These are phyloP conservation scores for Sander vitreus DNA, from an alignment of 2,113 vertebrate genomes.

Conservation along the genomic window DNA sequence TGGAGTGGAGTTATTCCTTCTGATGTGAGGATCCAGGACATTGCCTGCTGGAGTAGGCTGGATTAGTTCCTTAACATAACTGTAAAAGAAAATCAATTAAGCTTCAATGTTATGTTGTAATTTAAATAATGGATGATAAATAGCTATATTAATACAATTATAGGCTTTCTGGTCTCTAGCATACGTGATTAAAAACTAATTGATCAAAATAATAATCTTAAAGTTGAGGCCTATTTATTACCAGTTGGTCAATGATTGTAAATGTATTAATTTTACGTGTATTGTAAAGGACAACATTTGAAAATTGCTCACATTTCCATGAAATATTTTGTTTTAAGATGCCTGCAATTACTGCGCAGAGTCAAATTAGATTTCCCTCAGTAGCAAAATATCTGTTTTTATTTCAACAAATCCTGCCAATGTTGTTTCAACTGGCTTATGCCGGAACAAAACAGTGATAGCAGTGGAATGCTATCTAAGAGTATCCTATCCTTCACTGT, in stretches of 20 bases:
- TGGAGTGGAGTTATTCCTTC: conserved; percentile 77
- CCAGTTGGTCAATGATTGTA: conserved; percentile 20
- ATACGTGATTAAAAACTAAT: conserved; percentile 58
- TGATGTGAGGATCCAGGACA: conserved; percentile 75
- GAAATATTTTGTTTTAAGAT: neutral
- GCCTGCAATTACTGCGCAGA: neutral
- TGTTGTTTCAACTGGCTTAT: conserved; percentile 13
- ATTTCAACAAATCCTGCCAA: conserved; percentile 20
- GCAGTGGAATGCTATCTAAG: conserved; percentile 35
- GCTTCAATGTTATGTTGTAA: conserved; percentile 61
- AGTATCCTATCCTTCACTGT: conserved; percentile 22
- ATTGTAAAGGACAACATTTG: neutral
- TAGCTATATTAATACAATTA: conserved; percentile 68
- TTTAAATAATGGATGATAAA: conserved; percentile 76
- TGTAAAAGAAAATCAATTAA: conserved; percentile 68
- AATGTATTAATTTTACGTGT: neutral
- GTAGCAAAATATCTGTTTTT: conserved; percentile 6
- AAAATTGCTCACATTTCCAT: neutral
- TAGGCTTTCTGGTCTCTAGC: conserved; percentile 49
- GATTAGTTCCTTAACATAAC: conserved; percentile 66
- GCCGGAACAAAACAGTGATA: conserved; percentile 21
- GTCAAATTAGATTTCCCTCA: neutral
- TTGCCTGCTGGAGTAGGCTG: conserved; percentile 64
- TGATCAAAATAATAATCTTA: conserved; percentile 40
- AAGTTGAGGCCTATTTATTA: conserved; percentile 38